Evolutionary conservation across 1,140 invertebrate species (phyloP).

Genomic region (Dysdera silvatica): DNA sequence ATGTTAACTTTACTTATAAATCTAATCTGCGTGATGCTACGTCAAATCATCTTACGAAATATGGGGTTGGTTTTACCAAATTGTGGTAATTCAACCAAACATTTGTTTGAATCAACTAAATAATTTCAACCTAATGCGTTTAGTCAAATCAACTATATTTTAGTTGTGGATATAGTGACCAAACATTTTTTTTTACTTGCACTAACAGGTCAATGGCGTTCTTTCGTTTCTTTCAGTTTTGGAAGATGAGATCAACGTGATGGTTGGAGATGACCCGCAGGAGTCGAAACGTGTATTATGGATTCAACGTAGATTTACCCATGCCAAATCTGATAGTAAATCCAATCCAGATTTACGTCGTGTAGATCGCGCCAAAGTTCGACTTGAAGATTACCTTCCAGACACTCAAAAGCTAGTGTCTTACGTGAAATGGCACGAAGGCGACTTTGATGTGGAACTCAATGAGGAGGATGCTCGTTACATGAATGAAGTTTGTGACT

Average conservation of each 20-base stretch:
- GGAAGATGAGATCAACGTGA: slow-evolving; percentile 28
- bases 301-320: slow-evolving; percentile 21
- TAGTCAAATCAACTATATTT: too few species aligned
- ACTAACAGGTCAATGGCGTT: too few species aligned
- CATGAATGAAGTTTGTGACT: slow-evolving; percentile 51
- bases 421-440: slow-evolving; percentile 51
- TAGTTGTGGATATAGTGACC: too few species aligned
- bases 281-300: slow-evolving; percentile 41
- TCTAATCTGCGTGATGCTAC: too few species aligned
- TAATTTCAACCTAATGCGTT: too few species aligned
- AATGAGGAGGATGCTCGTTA: slow-evolving; percentile 54
- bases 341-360: slow-evolving; percentile 1
- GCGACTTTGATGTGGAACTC: slow-evolving; percentile 46
- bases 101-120: too few species aligned
- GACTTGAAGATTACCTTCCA: slow-evolving; percentile 49
- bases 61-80: too few species aligned
- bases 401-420: slow-evolving; percentile 57
- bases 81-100: too few species aligned
- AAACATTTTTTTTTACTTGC: too few species aligned
- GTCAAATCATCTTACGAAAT: too few species aligned
- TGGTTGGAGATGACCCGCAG: slow-evolving; percentile 22
- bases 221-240: slow-evolving; percentile 19
- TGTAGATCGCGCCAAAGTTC: slow-evolving; percentile 19
- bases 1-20: too few species aligned
- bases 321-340: slow-evolving; percentile 20